A percentile compares a stretch with the other conserved stretches of the same genome.
These are phyloP conservation scores for Aproaerema taeniolella DNA, from an alignment of 2,888 invertebrate genomes.

Conservation along the genomic window DNA sequence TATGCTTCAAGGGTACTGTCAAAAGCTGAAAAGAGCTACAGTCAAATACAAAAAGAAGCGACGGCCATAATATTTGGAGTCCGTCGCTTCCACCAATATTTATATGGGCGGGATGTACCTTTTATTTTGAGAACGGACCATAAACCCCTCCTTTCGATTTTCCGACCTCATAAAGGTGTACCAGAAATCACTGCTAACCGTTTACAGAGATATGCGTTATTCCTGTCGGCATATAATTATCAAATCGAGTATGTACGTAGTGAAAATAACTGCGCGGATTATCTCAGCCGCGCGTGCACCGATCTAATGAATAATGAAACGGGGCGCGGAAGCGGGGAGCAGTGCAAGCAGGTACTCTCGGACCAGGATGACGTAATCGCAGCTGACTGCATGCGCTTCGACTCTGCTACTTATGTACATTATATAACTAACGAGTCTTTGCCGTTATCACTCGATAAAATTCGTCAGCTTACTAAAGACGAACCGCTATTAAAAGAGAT, in stretches of 20 bases:
- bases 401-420: background rate
- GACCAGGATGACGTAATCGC: background rate
- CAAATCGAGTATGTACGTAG: slow-evolving; percentile 24
- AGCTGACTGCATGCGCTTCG: background rate
- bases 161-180: slow-evolving; percentile 25
- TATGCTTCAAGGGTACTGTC: slow-evolving; percentile 25
- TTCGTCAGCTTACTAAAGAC: slow-evolving; percentile 11
- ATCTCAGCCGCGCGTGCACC: slow-evolving; percentile 18
- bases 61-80: slow-evolving; percentile 19
- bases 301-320: no score
- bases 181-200: slow-evolving; percentile 28
- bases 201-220: slow-evolving; percentile 26
- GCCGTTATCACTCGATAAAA: background rate
- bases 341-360: no score
- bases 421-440: background rate
- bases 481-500: slow-evolving; percentile 13
- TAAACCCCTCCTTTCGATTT: slow-evolving; percentile 27
- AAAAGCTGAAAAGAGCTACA: slow-evolving; percentile 20
- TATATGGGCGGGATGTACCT: slow-evolving; percentile 21
- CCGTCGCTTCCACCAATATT: slow-evolving; percentile 22
- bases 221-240: slow-evolving; percentile 25
- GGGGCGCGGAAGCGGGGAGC: background rate
- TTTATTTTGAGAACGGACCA: slow-evolving; percentile 24
- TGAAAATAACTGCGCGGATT: slow-evolving; percentile 16
- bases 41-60: slow-evolving; percentile 15